These are phyloP conservation scores for Drosophila triauraria DNA, from an alignment of 1,140 invertebrate species.

Conservation along the genomic window DNA sequence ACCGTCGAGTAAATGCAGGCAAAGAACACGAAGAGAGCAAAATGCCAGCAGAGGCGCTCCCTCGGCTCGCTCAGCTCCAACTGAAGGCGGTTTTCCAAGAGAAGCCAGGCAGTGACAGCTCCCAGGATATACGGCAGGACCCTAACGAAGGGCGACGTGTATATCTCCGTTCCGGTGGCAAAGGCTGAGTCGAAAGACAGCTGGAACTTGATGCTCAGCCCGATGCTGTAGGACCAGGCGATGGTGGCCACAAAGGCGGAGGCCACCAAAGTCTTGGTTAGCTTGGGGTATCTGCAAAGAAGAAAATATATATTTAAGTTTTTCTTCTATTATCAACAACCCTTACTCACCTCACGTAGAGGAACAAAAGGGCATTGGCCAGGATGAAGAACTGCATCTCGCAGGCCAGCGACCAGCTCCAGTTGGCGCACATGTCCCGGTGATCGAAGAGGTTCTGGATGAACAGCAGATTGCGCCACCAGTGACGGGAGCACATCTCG, in stretches of 20 bases:
- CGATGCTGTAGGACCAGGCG: slow-evolving; percentile 69
- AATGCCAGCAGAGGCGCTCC: slow-evolving; percentile 74
- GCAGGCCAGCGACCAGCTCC: slow-evolving; percentile 93
- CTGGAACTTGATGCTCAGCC: slow-evolving; percentile 69
- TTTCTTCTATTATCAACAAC: no score
- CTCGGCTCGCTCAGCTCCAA: slow-evolving; percentile 44
- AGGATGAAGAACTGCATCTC: slow-evolving; percentile 93
- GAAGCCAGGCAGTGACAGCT: slow-evolving; percentile 67
- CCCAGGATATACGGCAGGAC: slow-evolving; percentile 80
- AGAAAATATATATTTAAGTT: background rate
- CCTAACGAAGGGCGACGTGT: slow-evolving; percentile 81
- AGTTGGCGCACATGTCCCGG: slow-evolving; percentile 89
- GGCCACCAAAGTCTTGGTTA: slow-evolving; percentile 56
- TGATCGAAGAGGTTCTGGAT: slow-evolving; percentile 87
- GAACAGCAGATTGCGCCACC: slow-evolving; percentile 89
- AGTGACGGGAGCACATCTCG: slow-evolving; percentile 86
- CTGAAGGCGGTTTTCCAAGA: slow-evolving; percentile 43
- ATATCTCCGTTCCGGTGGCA: slow-evolving; percentile 81
- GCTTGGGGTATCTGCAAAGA: slow-evolving; percentile 63
- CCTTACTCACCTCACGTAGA: slow-evolving; percentile 86
- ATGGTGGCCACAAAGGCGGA: slow-evolving; percentile 55
- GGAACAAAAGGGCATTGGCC: slow-evolving; percentile 85
- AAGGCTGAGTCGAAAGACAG: slow-evolving; percentile 80
- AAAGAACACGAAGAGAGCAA: slow-evolving; percentile 72
- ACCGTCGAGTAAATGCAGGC: slow-evolving; percentile 80